A percentile compares a stretch with the other conserved stretches of the same genome.
Evolutionary conservation across 2,113 vertebrate genomes (phyloP).

Genomic region (Corvus cornix): DNA sequence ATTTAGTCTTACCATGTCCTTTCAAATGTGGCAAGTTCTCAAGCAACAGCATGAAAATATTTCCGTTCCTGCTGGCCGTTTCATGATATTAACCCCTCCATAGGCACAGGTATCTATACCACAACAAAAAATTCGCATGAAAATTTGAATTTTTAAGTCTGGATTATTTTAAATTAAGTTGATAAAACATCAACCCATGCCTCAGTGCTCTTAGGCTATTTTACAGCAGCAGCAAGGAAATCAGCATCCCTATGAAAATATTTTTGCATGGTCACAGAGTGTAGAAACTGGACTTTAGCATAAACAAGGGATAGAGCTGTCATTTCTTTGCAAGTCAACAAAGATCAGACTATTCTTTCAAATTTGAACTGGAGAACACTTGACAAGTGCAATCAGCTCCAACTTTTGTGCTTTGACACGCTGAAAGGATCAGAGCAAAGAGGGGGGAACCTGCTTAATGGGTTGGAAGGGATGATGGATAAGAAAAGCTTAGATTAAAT

Average conservation of each 20-base stretch:
- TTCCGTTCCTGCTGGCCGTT: neutral
- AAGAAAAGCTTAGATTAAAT: slow-evolving; percentile 61
- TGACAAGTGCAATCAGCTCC: neutral
- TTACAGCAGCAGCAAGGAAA: neutral
- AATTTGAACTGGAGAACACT: neutral
- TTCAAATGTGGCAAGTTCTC: neutral
- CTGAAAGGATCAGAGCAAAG: neutral
- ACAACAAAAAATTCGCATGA: neutral
- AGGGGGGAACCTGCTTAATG: neutral
- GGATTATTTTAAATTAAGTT: neutral
- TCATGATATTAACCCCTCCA: neutral
- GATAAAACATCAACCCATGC: neutral
- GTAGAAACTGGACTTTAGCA: neutral
- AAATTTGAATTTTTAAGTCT: neutral
- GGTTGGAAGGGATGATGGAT: neutral
- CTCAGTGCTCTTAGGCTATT: neutral
- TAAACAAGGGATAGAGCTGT: neutral
- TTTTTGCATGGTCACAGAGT: neutral
- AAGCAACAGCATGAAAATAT: neutral
- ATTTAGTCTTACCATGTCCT: neutral
- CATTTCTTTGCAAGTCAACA: neutral
- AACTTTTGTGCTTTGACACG: neutral
- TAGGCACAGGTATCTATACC: neutral
- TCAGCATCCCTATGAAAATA: neutral
- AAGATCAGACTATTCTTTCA: neutral